These are phyloP conservation scores for Candidula unifasciata DNA, from an alignment of 2,888 invertebrate species.

Conservation along the genomic window DNA sequence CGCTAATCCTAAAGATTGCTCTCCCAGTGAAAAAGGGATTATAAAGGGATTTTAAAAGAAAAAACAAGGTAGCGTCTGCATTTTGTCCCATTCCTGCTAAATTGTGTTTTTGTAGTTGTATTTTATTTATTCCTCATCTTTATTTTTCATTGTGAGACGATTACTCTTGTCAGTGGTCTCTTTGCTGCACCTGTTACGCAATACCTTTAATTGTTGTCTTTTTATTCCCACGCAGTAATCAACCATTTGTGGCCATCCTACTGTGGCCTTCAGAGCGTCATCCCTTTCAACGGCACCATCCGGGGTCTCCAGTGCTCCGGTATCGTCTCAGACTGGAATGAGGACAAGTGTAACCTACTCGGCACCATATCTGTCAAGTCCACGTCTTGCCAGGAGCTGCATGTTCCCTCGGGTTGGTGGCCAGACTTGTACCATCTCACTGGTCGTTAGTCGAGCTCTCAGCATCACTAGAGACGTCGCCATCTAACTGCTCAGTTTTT, in stretches of 20 bases:
- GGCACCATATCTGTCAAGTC: slow-evolving; percentile 62
- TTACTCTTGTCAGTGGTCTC: background rate
- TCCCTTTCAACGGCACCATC: slow-evolving; percentile 69
- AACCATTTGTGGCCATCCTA: slow-evolving; percentile 64
- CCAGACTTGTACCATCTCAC: too few relatives aligned
- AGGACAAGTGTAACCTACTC: slow-evolving; percentile 63
- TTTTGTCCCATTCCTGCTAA: too few relatives aligned
- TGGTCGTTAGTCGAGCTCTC: too few relatives aligned
- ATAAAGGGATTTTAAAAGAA: too few relatives aligned
- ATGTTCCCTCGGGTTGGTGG: slow-evolving; percentile 51
- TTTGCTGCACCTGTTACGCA: too few relatives aligned
- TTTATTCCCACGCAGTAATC: slow-evolving; percentile 57
- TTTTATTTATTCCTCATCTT: background rate
- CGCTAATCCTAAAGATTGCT: too few relatives aligned
- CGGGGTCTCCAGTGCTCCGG: slow-evolving; percentile 68
- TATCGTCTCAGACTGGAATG: slow-evolving; percentile 72
- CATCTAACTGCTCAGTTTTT: too few relatives aligned
- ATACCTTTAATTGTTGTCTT: too few relatives aligned
- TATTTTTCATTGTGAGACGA: background rate
- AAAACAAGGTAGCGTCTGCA: too few relatives aligned
- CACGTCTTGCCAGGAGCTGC: slow-evolving; percentile 59
- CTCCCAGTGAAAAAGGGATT: too few relatives aligned
- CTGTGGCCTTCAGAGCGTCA: slow-evolving; percentile 69
- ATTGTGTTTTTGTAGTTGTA: too few relatives aligned
- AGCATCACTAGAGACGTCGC: too few relatives aligned